Conservation (phyloP, 2,113 vertebrate species). For the Vulpes lagopus region DNA sequence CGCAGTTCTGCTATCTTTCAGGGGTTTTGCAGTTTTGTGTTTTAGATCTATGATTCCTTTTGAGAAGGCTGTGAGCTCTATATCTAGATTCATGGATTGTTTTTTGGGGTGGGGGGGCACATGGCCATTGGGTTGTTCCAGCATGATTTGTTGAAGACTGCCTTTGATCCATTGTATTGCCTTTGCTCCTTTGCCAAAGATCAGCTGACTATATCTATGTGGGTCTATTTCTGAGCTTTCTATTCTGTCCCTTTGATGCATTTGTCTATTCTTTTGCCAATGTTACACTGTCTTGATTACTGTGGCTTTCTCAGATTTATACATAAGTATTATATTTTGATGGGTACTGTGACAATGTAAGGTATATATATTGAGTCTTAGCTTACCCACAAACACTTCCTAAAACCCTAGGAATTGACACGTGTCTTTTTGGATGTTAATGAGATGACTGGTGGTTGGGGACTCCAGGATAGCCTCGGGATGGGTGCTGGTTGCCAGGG, state of each 20-base stretch:
- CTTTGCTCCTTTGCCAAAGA: background rate
- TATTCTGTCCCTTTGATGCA: background rate
- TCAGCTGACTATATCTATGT: background rate
- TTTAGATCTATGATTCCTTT: background rate
- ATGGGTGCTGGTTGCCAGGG: background rate
- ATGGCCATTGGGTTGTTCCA: background rate
- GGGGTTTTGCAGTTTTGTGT: background rate
- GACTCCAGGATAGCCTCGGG: background rate
- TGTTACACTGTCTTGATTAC: background rate
- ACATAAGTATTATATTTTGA: background rate
- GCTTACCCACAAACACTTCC: background rate
- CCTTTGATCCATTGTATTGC: background rate
- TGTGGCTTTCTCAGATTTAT: background rate
- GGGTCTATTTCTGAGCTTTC: background rate
- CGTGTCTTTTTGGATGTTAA: background rate
- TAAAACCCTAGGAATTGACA: background rate
- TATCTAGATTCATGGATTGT: background rate
- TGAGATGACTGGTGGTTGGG: background rate
- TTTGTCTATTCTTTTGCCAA: background rate
- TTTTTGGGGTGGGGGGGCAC: background rate
- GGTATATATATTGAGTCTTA: background rate
- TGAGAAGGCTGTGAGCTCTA: background rate
- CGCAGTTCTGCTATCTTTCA: background rate
- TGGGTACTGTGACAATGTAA: background rate
- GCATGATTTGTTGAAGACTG: background rate